Percentiles rank a stretch among this genome's conserved stretches.
These are phyloP conservation scores for Homarus gammarus DNA, from an alignment of 2,888 invertebrate species.

Conservation along the genomic window DNA sequence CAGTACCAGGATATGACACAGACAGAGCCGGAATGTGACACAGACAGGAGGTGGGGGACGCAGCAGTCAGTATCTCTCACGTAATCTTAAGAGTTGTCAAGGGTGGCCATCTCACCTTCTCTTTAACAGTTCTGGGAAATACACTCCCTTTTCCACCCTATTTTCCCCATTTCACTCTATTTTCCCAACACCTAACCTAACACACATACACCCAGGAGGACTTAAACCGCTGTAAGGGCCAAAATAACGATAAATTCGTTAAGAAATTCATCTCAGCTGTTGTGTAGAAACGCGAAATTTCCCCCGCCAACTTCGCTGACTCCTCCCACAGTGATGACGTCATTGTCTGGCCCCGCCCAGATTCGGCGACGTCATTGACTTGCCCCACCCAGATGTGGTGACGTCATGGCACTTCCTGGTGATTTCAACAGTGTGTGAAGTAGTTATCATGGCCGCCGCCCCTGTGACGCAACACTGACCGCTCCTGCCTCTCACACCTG, in stretches of 20 bases:
- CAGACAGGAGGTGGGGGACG: too few species aligned
- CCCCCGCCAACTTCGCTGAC: neutral
- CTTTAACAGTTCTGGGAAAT: neutral
- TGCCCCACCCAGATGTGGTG: neutral
- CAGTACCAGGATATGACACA: too few species aligned
- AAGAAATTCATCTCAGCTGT: too few species aligned
- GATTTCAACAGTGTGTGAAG: conserved; percentile 4
- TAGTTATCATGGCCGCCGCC: conserved; percentile 3
- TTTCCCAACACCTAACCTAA: too few species aligned
- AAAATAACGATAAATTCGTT: too few species aligned
- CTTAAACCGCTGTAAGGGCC: too few species aligned
- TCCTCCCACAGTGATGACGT: neutral
- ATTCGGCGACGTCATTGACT: neutral
- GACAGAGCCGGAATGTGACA: too few species aligned
- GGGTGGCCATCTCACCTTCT: too few species aligned
- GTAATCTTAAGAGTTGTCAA: neutral
- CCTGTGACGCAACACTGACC: neutral
- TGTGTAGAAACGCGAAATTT: neutral
- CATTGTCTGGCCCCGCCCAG: neutral
- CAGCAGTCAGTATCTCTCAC: too few species aligned
- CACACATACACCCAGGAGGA: too few species aligned
- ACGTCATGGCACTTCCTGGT: neutral
- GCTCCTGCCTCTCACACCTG: too few species aligned
- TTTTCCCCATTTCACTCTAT: too few species aligned
- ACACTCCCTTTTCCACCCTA: neutral